phyloP scores from a whole-genome alignment of 2,797 vertebrate species.

The Paedocypris micromegethes region DNA sequence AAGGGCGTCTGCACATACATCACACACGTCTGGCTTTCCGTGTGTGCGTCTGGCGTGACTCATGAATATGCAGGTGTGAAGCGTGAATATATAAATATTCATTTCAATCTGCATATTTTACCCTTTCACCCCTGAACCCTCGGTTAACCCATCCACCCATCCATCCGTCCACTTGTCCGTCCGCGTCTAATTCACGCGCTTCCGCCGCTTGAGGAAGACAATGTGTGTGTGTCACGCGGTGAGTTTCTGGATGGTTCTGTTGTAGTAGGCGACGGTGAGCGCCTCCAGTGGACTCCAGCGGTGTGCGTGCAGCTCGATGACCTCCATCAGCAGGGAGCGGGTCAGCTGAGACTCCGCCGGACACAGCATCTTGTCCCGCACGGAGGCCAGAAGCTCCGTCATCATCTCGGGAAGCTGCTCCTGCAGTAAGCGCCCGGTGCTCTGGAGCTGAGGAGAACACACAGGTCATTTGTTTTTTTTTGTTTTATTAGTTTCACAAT shows the following conservation, averaged over 20 bases:
- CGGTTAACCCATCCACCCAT: not conserved
- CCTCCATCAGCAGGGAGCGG: constrained; percentile 93
- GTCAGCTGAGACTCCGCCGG: constrained; percentile 92
- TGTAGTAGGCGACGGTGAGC: constrained; percentile 96
- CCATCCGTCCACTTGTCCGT: not conserved
- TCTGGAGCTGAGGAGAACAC: constrained; percentile 79
- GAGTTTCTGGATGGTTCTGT: constrained; percentile 98
- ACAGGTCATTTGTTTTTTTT: constrained; percentile 11
- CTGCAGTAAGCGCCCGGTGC: constrained; percentile 87
- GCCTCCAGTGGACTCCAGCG: constrained; percentile 92
- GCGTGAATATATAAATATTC: constrained; percentile 39
- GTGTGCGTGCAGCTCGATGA: constrained; percentile 96
- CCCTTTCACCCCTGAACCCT: constrained; percentile 34
- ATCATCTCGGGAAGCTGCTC: constrained; percentile 98
- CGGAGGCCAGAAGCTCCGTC: constrained; percentile 85
- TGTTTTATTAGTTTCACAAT: too few species aligned
- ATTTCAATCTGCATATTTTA: constrained; percentile 43
- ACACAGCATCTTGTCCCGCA: constrained; percentile 95
- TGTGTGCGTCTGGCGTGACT: constrained; percentile 32
- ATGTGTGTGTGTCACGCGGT: constrained; percentile 72
- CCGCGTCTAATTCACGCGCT: not conserved
- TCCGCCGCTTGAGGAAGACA: too few species aligned
- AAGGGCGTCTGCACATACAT: not conserved
- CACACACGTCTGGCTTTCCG: constrained; percentile 39
- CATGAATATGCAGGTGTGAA: constrained; percentile 37